phyloP scores from a whole-genome alignment of 1,140 invertebrate genomes.

The Scaptomyza hsui region DNA sequence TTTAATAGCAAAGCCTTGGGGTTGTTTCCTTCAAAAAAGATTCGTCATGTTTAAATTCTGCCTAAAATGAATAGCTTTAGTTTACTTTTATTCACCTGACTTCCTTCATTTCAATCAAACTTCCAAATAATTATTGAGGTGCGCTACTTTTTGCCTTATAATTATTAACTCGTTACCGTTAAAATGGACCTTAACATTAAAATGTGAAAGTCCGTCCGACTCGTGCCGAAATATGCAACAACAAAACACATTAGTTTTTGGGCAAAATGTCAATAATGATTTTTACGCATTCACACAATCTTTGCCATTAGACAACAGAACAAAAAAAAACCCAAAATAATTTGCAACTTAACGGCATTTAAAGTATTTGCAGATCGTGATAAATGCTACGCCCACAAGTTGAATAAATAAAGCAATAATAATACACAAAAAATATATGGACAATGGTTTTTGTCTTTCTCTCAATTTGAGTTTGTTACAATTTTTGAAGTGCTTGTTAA shows the following conservation, averaged over 20 bases:
- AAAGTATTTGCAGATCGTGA: conserved; percentile 72
- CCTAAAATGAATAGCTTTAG: background rate
- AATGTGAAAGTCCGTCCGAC: conserved; percentile 68
- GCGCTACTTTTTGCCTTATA: conserved; percentile 19
- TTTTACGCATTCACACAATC: conserved; percentile 16
- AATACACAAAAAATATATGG: conserved; percentile 7
- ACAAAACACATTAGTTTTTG: conserved; percentile 12
- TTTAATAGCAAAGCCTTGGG: conserved; percentile 34
- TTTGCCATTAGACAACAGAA: conserved; percentile 7
- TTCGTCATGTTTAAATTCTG: conserved; percentile 24
- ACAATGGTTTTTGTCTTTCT: conserved; percentile 17
- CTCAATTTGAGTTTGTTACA: conserved; percentile 40
- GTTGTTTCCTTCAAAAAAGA: conserved; percentile 24
- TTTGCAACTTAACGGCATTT: conserved; percentile 58
- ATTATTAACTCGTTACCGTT: conserved; percentile 36
- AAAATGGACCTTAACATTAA: conserved; percentile 26
- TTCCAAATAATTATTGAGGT: background rate
- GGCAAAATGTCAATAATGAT: conserved; percentile 40
- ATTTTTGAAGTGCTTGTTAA: conserved; percentile 39
- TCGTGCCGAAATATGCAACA: conserved; percentile 57
- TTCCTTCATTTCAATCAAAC: conserved; percentile 19
- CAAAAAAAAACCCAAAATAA: conserved; percentile 28
- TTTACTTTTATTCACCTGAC: background rate
- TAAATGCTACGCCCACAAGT: conserved; percentile 70
- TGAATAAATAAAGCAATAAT: conserved; percentile 58